A percentile compares a stretch with the other conserved stretches of the same genome.
Evolutionary conservation across 2,797 vertebrate species (phyloP).

Genomic region (Tiaroga cobitis): DNA sequence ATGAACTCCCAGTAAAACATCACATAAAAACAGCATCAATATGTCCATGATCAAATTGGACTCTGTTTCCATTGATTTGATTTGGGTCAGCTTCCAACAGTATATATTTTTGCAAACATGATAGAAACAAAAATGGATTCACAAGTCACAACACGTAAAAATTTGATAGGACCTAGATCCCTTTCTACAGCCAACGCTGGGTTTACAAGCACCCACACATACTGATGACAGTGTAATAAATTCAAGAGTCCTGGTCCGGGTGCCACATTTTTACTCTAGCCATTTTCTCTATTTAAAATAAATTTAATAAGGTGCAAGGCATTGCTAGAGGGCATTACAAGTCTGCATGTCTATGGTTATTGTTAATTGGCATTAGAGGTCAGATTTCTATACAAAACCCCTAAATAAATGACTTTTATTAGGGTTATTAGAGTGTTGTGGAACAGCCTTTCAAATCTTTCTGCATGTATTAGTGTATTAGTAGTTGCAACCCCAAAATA

Average conservation of each 20-base stretch:
- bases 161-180: not conserved
- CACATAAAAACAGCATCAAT: not conserved
- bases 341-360: not conserved
- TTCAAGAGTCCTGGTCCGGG: not conserved
- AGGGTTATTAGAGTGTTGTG: not conserved
- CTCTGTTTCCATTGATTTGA: not conserved
- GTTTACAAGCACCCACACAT: not conserved
- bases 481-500: not conserved
- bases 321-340: not conserved
- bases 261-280: not conserved
- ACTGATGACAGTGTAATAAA: slow-evolving; percentile 2
- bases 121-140: not conserved
- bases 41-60: slow-evolving; percentile 10
- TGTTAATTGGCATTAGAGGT: not conserved
- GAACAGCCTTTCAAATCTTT: not conserved
- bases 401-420: not conserved
- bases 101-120: not conserved
- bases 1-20: not conserved
- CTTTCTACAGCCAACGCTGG: not conserved
- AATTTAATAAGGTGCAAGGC: not conserved
- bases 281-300: not conserved
- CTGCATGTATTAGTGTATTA: not conserved
- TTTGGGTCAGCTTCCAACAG: not conserved
- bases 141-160: not conserved
- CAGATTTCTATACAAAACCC: not conserved